A percentile compares a stretch with the other conserved stretches of the same genome.
These are phyloP conservation scores for Campylomormyrus tamandua DNA, from an alignment of 2,113 vertebrate species.

Conservation along the genomic window DNA sequence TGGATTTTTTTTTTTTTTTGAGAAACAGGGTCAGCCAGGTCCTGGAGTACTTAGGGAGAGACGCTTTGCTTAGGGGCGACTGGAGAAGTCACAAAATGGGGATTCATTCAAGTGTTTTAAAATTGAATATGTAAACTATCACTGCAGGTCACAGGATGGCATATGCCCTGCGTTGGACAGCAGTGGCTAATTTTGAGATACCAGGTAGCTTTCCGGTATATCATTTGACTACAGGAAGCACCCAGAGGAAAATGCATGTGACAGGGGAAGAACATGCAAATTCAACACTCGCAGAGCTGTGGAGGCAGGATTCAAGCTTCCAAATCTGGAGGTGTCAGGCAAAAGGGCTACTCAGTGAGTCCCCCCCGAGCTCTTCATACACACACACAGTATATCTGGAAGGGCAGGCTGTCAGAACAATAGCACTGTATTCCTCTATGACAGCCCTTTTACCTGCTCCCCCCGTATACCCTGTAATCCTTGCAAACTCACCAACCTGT, in stretches of 20 bases:
- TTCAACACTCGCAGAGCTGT: not conserved
- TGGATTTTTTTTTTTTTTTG: not conserved
- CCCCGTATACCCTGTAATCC: too few species aligned
- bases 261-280: not conserved
- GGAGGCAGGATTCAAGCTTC: not conserved
- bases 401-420: too few species aligned
- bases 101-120: not conserved
- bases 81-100: conserved; percentile 22
- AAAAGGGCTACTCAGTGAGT: too few species aligned
- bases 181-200: not conserved
- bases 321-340: not conserved
- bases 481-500: too few species aligned
- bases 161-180: not conserved
- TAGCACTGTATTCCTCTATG: too few species aligned
- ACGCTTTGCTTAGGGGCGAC: conserved; percentile 18
- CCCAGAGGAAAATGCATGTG: not conserved
- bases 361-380: not conserved
- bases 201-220: not conserved
- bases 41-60: not conserved
- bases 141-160: not conserved
- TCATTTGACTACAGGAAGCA: not conserved
- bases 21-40: not conserved
- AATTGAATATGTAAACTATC: not conserved
- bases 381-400: too few species aligned
- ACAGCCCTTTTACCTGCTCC: too few species aligned